Evolutionary conservation across 2,888 invertebrate species (phyloP).

Genomic region (Lasioglossum vierecki): DNA sequence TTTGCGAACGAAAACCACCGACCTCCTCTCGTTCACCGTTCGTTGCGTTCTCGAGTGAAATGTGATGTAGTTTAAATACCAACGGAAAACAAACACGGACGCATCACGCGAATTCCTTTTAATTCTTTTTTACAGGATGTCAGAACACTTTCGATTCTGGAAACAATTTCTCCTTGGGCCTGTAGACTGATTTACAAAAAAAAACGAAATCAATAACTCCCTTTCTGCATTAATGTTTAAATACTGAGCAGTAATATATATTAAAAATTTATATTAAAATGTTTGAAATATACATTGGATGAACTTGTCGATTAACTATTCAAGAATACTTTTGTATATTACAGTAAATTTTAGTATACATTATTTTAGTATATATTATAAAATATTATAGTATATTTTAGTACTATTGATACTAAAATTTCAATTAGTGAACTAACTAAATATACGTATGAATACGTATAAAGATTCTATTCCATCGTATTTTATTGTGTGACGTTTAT

Average conservation of each 20-base stretch:
- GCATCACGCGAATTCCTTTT: background rate
- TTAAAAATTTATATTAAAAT: no score
- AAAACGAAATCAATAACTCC: no score
- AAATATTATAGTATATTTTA: no score
- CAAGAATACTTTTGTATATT: no score
- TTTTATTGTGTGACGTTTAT: background rate
- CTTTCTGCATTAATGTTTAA: no score
- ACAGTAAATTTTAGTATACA: no score
- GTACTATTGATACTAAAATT: no score
- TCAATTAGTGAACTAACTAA: background rate
- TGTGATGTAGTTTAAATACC: background rate
- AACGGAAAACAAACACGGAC: background rate
- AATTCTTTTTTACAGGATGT: background rate
- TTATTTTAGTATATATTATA: no score
- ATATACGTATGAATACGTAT: no score
- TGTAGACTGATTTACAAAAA: background rate
- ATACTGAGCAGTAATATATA: no score
- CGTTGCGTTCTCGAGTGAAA: background rate
- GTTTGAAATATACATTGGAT: no score
- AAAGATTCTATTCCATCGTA: background rate
- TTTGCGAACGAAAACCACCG: conserved; percentile 33
- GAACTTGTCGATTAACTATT: no score
- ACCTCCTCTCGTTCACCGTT: background rate
- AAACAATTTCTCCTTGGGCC: background rate
- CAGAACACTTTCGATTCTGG: background rate